Evolutionary conservation across 2,113 vertebrate species (phyloP), one percentile per base, ranked within the genome.

Genomic region (Perca flavescens): DNA sequence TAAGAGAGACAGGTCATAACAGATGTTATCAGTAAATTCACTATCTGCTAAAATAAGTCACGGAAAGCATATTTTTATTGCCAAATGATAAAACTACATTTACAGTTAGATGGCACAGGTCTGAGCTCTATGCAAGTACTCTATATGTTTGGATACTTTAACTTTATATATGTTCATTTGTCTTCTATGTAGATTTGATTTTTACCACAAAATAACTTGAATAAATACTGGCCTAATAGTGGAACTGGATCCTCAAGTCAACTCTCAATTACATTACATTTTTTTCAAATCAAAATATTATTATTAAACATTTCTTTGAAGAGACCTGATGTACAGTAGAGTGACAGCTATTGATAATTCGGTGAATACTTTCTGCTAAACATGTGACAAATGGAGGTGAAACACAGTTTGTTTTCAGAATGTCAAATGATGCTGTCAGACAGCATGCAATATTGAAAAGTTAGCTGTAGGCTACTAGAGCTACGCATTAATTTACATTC

Each of bases 391-490:
- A 87, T 50, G 36, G 74, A 65, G 17, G 56, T 46, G 22, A 75
- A 60, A 60, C 49, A 19, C 4, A 50, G 69, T 84, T 79, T 83
- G 72, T 74, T 77, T 74, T 61, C 74, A 52, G 22, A 46, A 34
- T 82, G 52, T 66, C 49, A 60, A 79, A 88, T 88, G 49, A 0
- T 68, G 54, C 69, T 50, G 82, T 85, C 86, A 79, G 77, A 19
- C 66, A 50, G 52, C 77, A 58, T 90, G 3, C 66, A 86, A 21
- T 73, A 83, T 87, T 87, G 16, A 88, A 79, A 78, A 31, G 74
- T 74, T 79, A 58, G 80, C 85, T 87, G 63, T 34, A 61, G 80
- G 87, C 74, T 50, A 69, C 43, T 8, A 0, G 12, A 11, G 19
- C 16, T 68, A 31, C 3, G 3, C 61, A 40, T 17, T 68, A 50